Conservation (phyloP, 2,888 invertebrate genomes). For the Rapana venosa region DNA sequence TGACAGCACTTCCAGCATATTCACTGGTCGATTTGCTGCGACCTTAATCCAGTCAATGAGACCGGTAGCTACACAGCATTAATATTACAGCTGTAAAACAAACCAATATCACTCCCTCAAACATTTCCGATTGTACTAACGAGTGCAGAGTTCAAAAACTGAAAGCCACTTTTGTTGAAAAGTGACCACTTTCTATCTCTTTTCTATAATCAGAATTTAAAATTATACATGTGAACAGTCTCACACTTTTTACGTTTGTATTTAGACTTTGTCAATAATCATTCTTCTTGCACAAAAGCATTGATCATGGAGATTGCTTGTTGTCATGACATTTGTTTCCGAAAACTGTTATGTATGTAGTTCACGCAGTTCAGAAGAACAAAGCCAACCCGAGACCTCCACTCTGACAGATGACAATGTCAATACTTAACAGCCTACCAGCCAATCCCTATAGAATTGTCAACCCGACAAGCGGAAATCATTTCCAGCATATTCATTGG, state of each 20-base stretch:
- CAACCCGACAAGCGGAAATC: background rate
- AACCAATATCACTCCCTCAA: background rate
- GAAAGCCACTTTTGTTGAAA: too few species aligned
- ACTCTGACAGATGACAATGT: background rate
- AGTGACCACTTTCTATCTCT: too few species aligned
- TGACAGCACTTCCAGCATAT: background rate
- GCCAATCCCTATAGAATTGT: background rate
- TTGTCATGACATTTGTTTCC: too few species aligned
- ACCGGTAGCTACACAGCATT: too few species aligned
- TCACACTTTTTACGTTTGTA: too few species aligned
- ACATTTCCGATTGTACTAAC: background rate
- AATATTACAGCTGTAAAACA: background rate
- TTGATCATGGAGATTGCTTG: too few species aligned
- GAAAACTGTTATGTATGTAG: background rate
- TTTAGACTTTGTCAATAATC: too few species aligned
- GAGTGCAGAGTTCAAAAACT: background rate
- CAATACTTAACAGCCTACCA: background rate
- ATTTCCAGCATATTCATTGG: background rate
- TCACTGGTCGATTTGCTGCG: background rate
- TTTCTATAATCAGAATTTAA: too few species aligned
- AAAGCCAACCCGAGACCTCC: background rate
- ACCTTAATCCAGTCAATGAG: background rate
- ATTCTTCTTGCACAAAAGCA: too few species aligned
- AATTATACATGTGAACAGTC: too few species aligned
- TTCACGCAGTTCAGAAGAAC: background rate